Evolutionary conservation across 1,140 invertebrate species (phyloP), one percentile per base, ranked within the genome.

Genomic region (Procambarus clarkii): DNA sequence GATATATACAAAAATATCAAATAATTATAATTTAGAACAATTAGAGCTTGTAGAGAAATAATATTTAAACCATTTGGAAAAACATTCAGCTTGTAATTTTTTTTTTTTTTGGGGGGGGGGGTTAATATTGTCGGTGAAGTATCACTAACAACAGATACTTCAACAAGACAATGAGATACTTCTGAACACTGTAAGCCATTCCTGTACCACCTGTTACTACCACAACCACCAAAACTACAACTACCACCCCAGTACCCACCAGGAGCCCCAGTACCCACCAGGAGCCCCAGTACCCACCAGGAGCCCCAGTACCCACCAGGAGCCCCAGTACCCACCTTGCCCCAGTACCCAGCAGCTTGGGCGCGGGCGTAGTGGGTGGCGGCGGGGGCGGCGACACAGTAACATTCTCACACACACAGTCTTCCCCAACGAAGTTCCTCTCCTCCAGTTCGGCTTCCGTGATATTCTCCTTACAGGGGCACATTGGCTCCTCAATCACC

Each of bases 331-430:
- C 64, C 64, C 64, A 69, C 64, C 60, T 69, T 5, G 4, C 64
- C 13, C 64, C 64, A 69, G 15, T 69, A 69, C 79, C n/a, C 46
- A 81, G 21, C 79, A 81, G 21, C 13, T 54, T 48, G 15, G 50
- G 78, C 3, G 45, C 78, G 13, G 44, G 45, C 3, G 78, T 79
- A 34, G 79, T 81, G 4, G 48, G 9, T 21, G 48, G 79, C 2
- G n/a, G 9, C 13, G 24, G n/a, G 48, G 79, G 5, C 3, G 48
- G 79, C 2, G n/a, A 2, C 13, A 34, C 34, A 15, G 79, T 81
- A 7, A 81, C 48, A 13, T 81, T 58, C 15, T 54, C 18, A 58
- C 79, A 81, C 45, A 81, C 79, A 48, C 79, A 81, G 3, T 54
- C 48, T 7, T 54, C 4, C 21, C 60, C 60, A 18, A 64, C 60